Conservation (phyloP, 1,140 invertebrate genomes). For the Pseudoatta argentina region DNA sequence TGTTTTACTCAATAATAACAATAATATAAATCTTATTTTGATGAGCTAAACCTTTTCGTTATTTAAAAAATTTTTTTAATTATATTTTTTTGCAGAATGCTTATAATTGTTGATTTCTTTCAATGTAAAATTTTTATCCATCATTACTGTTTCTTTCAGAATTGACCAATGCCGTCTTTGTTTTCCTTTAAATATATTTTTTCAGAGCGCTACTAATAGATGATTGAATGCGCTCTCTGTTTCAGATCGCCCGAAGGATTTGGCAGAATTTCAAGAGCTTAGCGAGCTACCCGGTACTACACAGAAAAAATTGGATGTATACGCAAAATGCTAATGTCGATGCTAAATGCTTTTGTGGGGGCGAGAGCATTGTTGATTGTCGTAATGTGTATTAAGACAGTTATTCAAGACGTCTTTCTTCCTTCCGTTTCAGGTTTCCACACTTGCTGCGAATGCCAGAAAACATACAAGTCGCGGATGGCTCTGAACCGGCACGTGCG, state of each 20-base stretch:
- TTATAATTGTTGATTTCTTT: neutral
- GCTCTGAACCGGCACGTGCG: constrained; percentile 75
- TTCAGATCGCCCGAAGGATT: constrained; percentile 31
- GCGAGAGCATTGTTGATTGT: constrained; percentile 59
- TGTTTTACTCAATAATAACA: neutral
- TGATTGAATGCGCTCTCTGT: constrained; percentile 32
- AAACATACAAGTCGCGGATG: constrained; percentile 73
- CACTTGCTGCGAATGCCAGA: constrained; percentile 74
- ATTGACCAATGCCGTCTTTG: neutral
- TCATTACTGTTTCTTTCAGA: constrained; percentile 12
- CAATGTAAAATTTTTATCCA: neutral
- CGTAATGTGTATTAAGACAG: constrained; percentile 19
- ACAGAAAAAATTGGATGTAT: constrained; percentile 3
- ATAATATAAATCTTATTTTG: neutral
- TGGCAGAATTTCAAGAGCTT: neutral
- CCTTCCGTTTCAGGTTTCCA: constrained; percentile 74
- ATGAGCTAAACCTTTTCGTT: neutral
- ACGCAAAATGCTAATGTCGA: constrained; percentile 55
- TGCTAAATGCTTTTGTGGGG: constrained; percentile 61
- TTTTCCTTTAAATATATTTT: neutral
- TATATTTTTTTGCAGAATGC: neutral
- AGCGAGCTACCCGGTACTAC: constrained; percentile 11
- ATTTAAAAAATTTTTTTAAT: neutral
- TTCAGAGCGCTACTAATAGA: constrained; percentile 10
- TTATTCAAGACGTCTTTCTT: constrained; percentile 63